Conservation (phyloP, 2,797 vertebrate species). For the Arctocebus calabarensis region DNA sequence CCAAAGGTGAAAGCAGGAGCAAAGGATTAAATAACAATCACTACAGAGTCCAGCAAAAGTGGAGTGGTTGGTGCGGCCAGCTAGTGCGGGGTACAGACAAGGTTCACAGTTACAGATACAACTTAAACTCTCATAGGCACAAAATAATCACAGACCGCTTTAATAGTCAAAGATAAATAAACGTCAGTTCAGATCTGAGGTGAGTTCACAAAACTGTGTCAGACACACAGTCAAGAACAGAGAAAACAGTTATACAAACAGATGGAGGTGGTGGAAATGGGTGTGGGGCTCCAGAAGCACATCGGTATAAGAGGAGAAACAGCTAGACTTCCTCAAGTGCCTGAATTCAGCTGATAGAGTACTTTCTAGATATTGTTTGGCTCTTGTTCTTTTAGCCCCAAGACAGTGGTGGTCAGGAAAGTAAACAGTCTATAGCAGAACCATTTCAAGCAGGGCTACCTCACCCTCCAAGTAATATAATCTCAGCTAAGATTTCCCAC, state of each 20-base stretch:
- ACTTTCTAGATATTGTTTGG: not conserved
- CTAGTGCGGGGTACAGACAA: not conserved
- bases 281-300: not conserved
- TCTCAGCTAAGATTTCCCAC: not conserved
- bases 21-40: not conserved
- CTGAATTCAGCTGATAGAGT: not conserved
- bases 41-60: not conserved
- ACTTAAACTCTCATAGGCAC: not conserved
- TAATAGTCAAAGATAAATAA: constrained; percentile 17
- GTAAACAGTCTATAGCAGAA: not conserved
- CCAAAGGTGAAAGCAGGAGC: not conserved
- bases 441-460: not conserved
- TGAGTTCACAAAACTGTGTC: not conserved
- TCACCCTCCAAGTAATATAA: not conserved
- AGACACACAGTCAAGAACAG: not conserved
- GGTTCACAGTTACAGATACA: not conserved
- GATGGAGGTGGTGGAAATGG: not conserved
- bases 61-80: not conserved
- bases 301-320: not conserved
- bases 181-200: not conserved
- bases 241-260: not conserved
- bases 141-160: constrained; percentile 13
- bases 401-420: not conserved
- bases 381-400: not conserved
- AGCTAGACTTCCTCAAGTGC: not conserved